Base-by-base conservation (phyloP, 2,113 vertebrate species). In the Megaptera novaeangliae region DNA sequence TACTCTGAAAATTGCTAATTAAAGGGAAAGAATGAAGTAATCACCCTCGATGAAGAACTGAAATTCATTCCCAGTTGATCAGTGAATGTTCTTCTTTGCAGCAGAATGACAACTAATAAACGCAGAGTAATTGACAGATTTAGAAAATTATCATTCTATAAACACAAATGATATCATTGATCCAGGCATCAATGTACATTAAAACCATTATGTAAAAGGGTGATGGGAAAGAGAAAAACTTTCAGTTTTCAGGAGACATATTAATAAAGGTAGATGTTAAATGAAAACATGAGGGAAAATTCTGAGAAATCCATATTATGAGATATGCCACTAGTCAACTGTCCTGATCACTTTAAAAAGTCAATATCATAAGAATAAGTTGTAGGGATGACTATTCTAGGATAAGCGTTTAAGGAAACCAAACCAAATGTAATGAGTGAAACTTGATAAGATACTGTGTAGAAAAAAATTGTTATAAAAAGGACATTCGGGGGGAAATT, bases 1-100 rank as follows among this genome's bases (percentile, higher is more conserved):
- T 95, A 96, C 41, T 82, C 36, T 87, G 68, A 77, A 92, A 93
- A 95, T 46, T 93, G 49, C 89, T 75, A 90, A 92, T 92, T 97
- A 90, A 96, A 63, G 13, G 66, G 12, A 82, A 93, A 82, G 36
- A 90, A 93, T 74, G 29, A 96, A 85, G 25, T 86, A 91, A 77
- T 93, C 44, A 69, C 41, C 68, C 31, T 71, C 46, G 31, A 95
- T 59, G 59, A 95, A 36, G 44, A 96, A 75, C 66, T 87, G 31
- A 72, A 86, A 13, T 86, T 59, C 18, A 63, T 81, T 86, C 23
- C n/a, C 20, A 90, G 20, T 90, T 97, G 80, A 86, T 75, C 94
- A 91, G 18, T 61, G n/a, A 93, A 85, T 77, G 23, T 14, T 94
- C 34, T 95, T 92, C 34, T 89, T 81, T 75, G 27, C 44, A 75